Evolutionary conservation across 2,113 vertebrate species (phyloP), one percentile per base, ranked within the genome.

Genomic region (Bombycilla garrulus): DNA sequence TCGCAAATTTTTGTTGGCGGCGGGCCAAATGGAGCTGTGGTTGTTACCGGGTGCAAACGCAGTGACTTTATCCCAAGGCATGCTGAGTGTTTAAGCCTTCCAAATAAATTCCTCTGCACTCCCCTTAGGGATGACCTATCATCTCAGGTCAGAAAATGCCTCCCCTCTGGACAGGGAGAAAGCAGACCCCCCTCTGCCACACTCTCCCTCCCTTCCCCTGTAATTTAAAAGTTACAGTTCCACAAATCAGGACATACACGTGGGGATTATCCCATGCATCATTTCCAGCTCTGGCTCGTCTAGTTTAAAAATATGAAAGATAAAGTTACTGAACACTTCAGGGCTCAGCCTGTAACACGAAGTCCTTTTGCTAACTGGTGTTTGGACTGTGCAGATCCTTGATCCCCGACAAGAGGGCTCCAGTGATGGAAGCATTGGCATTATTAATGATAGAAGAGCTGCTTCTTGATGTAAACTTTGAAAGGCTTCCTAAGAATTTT

Each of bases 61-160:
- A 61, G 48, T 10, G 79, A 91, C 88, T 93, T 87, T 81, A 88
- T 76, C 71, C 89, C 72, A 28, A 96, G 72, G 72, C 82, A 88
- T 9, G 66, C 50, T 1, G 3, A 91, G 38, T 13, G 80, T 67
- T 86, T n/a, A 74, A 95, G 74, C 9, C 71, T 90, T 88, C 82
- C 86, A 88, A 83, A 90, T 15, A 42, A 94, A 96, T 93, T 94
- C 86, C 71, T 93, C 42, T 51, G 38, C 38, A 14, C 22, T 88
- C 54, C 76, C 88, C 90, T 83, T 81, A 81, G 90, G 80, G 85
- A 96, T 79, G 82, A 94, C 88, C 94, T 86, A 83, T 84, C 92
- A 67, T 88, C 56, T 76, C 72, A 64, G 64, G 57, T 36, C 82
- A 90, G 88, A 86, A 83, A 74, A 90, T 0, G 11, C 69, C 56